A percentile compares a stretch with the other conserved stretches of the same genome.
These are phyloP conservation scores for Bibio marci DNA, from an alignment of 2,888 invertebrate species.

Conservation along the genomic window DNA sequence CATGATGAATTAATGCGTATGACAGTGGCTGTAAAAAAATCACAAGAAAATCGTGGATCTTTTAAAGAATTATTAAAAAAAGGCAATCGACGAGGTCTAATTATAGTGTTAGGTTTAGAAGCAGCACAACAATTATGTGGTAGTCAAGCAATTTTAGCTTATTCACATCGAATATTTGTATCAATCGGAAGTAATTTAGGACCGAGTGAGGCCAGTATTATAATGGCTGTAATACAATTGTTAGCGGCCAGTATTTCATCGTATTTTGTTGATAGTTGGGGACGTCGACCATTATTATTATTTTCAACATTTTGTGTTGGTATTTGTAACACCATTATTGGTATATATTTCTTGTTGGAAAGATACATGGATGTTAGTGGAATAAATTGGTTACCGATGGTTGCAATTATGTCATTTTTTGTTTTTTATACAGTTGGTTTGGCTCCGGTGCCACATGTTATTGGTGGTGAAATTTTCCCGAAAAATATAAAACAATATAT, in stretches of 20 bases:
- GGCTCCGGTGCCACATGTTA: slow-evolving; percentile 43
- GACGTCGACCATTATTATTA: slow-evolving; percentile 40
- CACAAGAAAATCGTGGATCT: slow-evolving; percentile 33
- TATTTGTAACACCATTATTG: slow-evolving; percentile 34
- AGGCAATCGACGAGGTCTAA: slow-evolving; percentile 36
- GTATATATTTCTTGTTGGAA: slow-evolving; percentile 37
- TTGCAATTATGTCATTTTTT: slow-evolving; percentile 40
- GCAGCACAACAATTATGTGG: slow-evolving; percentile 43
- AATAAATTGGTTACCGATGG: slow-evolving; percentile 37
- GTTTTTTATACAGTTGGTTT: slow-evolving; percentile 42
- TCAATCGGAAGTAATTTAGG: slow-evolving; percentile 29
- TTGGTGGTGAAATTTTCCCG: slow-evolving; percentile 46
- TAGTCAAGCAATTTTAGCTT: slow-evolving; percentile 38
- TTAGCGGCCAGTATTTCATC: slow-evolving; percentile 39
- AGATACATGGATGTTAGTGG: slow-evolving; percentile 27
- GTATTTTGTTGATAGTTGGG: slow-evolving; percentile 40
- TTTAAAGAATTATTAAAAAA: slow-evolving; percentile 34
- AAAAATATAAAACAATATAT: slow-evolving; percentile 44
- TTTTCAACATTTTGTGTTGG: slow-evolving; percentile 38
- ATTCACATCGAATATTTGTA: slow-evolving; percentile 43
- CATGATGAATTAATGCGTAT: slow-evolving; percentile 31
- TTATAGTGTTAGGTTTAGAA: slow-evolving; percentile 41
- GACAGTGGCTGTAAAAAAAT: slow-evolving; percentile 32
- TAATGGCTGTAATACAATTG: slow-evolving; percentile 36
- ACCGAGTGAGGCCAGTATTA: slow-evolving; percentile 33